Evolutionary conservation across 2,797 vertebrate genomes (phyloP).

Genomic region (Crenichthys baileyi): DNA sequence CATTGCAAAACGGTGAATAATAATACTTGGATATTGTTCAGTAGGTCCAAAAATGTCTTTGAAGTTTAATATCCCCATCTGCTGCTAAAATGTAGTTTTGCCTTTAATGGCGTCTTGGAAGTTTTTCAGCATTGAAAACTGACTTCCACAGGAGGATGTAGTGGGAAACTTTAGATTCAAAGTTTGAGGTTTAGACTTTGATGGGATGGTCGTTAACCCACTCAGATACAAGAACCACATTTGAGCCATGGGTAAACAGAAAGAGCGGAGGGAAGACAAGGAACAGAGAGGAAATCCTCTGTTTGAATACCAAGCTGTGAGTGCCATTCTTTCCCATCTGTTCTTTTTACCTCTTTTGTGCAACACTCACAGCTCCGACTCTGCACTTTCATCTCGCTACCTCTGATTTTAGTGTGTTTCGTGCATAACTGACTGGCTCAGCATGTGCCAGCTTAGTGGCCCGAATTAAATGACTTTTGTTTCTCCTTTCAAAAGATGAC

Average conservation of each 20-base stretch:
- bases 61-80: constrained; percentile 16
- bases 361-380: constrained; percentile 47
- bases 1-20: constrained; percentile 18
- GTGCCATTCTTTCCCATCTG: constrained; percentile 61
- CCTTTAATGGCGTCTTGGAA: not conserved
- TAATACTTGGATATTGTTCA: constrained; percentile 39
- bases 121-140: not conserved
- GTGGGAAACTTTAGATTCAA: not conserved
- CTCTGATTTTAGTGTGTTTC: constrained; percentile 23
- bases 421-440: constrained; percentile 23
- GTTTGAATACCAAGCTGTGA: constrained; percentile 67
- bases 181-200: not conserved
- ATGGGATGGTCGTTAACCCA: constrained; percentile 20
- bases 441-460: constrained; percentile 36
- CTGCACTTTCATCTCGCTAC: constrained; percentile 49
- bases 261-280: constrained; percentile 64
- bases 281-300: constrained; percentile 75
- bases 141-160: not conserved
- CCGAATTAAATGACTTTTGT: constrained; percentile 27
- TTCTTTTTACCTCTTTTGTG: constrained; percentile 67
- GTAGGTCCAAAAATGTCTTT: constrained; percentile 11
- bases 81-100: constrained; percentile 11
- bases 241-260: constrained; percentile 63
- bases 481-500: constrained; percentile 29
- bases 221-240: constrained; percentile 21